A percentile compares a stretch with the other conserved stretches of the same genome.
These are phyloP conservation scores for Pomatostomus ruficeps DNA, from an alignment of 2,113 vertebrate species.

Conservation along the genomic window DNA sequence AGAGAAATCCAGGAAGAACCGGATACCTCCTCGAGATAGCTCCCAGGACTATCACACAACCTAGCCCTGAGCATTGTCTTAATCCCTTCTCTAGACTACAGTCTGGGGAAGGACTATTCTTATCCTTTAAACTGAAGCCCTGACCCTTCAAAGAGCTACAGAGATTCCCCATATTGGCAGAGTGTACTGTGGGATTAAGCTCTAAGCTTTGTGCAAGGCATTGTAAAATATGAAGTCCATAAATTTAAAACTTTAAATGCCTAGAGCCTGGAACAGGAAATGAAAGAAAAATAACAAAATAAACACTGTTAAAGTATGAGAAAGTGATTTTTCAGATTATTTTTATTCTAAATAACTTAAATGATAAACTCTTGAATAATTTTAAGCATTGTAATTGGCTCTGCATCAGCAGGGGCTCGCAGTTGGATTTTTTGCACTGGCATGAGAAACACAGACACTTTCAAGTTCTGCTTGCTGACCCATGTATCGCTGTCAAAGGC, in stretches of 20 bases:
- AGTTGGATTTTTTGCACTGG: neutral
- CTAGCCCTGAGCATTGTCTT: neutral
- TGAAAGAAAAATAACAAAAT: neutral
- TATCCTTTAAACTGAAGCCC: neutral
- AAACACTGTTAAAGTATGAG: neutral
- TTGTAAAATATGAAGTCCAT: neutral
- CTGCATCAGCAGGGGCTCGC: neutral
- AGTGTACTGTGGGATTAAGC: neutral
- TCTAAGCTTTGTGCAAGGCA: neutral
- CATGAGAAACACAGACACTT: neutral
- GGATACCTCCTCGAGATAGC: neutral
- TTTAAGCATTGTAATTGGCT: neutral
- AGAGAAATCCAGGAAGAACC: neutral
- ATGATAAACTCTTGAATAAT: neutral
- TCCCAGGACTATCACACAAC: neutral
- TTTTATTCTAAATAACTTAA: neutral
- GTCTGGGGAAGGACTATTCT: neutral
- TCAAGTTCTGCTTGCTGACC: neutral
- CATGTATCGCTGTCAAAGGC: rapidly evolving
- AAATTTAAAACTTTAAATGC: neutral
- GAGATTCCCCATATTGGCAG: neutral
- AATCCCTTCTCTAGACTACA: neutral
- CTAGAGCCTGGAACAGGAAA: neutral
- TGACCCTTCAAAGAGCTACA: neutral
- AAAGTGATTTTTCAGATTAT: neutral